A percentile compares a stretch with the other conserved stretches of the same genome.
These are phyloP conservation scores for Onychostruthus taczanowskii DNA, from an alignment of 2,113 vertebrate genomes.

Conservation along the genomic window DNA sequence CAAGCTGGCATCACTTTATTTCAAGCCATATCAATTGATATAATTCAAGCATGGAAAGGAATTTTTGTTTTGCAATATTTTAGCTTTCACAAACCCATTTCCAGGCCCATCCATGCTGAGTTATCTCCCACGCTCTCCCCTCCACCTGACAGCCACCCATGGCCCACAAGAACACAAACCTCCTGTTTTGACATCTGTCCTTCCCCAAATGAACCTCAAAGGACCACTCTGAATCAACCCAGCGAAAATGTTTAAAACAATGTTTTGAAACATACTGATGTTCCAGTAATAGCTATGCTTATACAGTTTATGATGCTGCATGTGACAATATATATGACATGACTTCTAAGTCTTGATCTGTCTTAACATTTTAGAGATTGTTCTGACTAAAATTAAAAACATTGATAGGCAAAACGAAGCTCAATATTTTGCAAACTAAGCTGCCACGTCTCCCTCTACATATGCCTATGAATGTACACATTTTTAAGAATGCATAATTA, in stretches of 20 bases:
- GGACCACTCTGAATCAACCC: not conserved
- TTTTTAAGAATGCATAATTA: constrained; percentile 44
- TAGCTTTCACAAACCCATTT: not conserved
- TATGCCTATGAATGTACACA: constrained; percentile 9
- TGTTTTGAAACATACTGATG: not conserved
- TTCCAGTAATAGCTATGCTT: not conserved
- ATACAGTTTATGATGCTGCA: not conserved
- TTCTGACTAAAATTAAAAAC: constrained; percentile 18
- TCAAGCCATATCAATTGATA: not conserved
- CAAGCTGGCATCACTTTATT: not conserved
- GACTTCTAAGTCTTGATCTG: not conserved
- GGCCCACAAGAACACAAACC: not conserved
- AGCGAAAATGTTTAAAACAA: not conserved
- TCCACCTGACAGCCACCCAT: fast-evolving
- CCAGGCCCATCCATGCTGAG: not conserved
- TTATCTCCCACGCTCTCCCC: not conserved
- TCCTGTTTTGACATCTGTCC: not conserved
- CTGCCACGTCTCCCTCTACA: constrained; percentile 6
- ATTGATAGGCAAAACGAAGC: not conserved
- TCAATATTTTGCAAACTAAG: constrained; percentile 44
- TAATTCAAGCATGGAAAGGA: not conserved
- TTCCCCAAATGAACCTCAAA: not conserved
- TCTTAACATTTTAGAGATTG: not conserved
- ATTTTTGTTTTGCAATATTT: not conserved
- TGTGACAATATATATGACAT: not conserved